Percentiles rank a stretch among this genome's conserved stretches.
Evolutionary conservation across 2,888 invertebrate genomes (phyloP).

Genomic region (Phalangium opilio): DNA sequence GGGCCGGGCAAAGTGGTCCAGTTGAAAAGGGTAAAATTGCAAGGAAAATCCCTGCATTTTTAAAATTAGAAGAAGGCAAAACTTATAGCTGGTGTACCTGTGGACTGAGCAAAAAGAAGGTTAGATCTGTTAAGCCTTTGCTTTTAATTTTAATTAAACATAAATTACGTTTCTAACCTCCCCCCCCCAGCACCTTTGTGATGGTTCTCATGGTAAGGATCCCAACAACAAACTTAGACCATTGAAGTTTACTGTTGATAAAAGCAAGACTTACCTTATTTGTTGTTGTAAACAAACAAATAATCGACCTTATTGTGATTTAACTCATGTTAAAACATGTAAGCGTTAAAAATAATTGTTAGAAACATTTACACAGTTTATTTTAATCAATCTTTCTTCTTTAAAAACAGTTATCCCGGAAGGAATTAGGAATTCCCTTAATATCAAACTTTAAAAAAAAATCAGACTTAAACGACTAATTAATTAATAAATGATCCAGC

Average conservation of each 20-base stretch:
- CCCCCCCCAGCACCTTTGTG: conserved; percentile 27
- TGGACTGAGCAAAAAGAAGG: conserved; percentile 28
- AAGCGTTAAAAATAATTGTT: conserved; percentile 5
- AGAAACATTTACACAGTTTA: neutral
- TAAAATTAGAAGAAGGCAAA: conserved; percentile 14
- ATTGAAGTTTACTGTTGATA: conserved; percentile 10
- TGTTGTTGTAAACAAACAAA: conserved; percentile 19
- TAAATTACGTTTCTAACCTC: neutral
- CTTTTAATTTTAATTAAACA: neutral
- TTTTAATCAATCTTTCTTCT: neutral
- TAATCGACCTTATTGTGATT: conserved; percentile 18
- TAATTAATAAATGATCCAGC: too few relatives aligned
- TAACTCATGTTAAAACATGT: conserved; percentile 18
- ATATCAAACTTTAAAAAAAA: neutral
- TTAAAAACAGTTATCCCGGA: neutral
- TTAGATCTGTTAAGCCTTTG: neutral
- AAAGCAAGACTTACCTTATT: conserved; percentile 9
- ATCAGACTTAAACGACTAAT: too few relatives aligned
- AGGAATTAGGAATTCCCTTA: neutral
- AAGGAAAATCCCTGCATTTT: conserved; percentile 14
- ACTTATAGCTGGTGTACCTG: conserved; percentile 27
- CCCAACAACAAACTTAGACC: conserved; percentile 10
- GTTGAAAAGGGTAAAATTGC: conserved; percentile 16
- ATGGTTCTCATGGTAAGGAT: conserved; percentile 23
- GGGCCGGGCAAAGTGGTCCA: neutral